Conservation (phyloP, 2,113 vertebrate genomes). For the Calidris pugnax region DNA sequence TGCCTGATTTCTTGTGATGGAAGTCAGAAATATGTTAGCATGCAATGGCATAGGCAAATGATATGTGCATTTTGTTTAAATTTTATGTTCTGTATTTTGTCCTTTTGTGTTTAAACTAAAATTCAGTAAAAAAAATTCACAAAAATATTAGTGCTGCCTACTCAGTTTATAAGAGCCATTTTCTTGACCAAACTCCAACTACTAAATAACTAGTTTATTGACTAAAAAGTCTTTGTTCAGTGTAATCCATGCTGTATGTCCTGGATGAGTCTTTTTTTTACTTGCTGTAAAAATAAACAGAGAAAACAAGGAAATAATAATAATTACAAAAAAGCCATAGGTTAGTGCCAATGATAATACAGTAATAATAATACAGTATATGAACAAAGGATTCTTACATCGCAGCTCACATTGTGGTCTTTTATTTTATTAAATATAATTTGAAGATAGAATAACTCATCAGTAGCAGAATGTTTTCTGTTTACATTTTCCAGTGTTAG, state of each 20-base stretch:
- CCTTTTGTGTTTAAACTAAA: not conserved
- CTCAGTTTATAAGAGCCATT: not conserved
- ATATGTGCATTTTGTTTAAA: not conserved
- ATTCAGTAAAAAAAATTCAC: not conserved
- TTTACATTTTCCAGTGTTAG: not conserved
- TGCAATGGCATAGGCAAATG: not conserved
- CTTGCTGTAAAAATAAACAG: conserved; percentile 41
- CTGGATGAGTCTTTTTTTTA: conserved; percentile 26
- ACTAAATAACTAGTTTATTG: conserved; percentile 26
- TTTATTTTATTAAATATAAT: not conserved
- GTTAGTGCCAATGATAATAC: not conserved
- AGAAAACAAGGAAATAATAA: conserved; percentile 27
- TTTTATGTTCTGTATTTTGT: not conserved
- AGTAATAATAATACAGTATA: not conserved
- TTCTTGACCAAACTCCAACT: not conserved
- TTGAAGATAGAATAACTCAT: not conserved
- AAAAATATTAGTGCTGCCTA: not conserved
- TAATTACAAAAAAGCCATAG: not conserved
- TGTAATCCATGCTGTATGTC: not conserved
- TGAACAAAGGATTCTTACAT: not conserved
- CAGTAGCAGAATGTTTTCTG: conserved; percentile 4
- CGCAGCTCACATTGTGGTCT: not conserved
- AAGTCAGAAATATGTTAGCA: not conserved
- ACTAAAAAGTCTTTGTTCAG: conserved; percentile 34
- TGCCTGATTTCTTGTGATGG: not conserved